These are phyloP conservation scores for Mythimna albipuncta DNA, from an alignment of 2,888 invertebrate species.

Conservation along the genomic window DNA sequence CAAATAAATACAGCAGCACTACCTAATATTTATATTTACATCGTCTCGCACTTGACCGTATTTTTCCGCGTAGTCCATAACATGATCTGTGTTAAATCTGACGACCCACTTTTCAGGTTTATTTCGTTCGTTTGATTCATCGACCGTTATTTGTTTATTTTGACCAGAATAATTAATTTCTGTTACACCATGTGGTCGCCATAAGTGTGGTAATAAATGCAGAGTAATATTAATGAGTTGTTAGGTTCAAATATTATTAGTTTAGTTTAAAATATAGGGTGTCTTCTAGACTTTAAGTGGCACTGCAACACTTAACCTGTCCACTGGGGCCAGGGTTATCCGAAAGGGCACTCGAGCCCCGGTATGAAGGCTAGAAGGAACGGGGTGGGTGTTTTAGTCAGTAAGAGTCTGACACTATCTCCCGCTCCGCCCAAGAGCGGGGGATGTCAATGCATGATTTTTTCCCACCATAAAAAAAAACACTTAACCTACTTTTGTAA, in stretches of 20 bases:
- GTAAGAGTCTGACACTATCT: too few species aligned
- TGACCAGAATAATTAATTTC: constrained; percentile 9
- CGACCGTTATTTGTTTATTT: constrained; percentile 31
- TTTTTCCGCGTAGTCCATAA: constrained; percentile 40
- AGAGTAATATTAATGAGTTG: not conserved
- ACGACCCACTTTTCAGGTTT: constrained; percentile 41
- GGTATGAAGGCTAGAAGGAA: too few species aligned
- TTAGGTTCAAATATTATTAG: not conserved
- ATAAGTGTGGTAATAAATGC: not conserved
- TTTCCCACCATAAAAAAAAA: too few species aligned
- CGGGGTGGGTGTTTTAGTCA: too few species aligned
- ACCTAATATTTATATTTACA: constrained; percentile 11
- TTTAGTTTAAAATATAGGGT: not conserved
- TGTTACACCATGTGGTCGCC: constrained; percentile 21
- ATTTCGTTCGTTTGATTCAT: constrained; percentile 37
- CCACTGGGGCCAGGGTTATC: too few species aligned
- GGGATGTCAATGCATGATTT: too few species aligned
- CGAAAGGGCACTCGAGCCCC: too few species aligned
- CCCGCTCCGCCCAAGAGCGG: too few species aligned
- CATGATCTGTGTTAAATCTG: constrained; percentile 27
- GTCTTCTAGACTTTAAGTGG: too few species aligned
- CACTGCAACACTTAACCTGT: too few species aligned
- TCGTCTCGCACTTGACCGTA: constrained; percentile 51
- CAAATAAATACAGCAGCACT: constrained; percentile 21
- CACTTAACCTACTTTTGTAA: not conserved